Base-by-base conservation (phyloP, 2,113 vertebrate genomes). In the Cavia porcellus region DNA sequence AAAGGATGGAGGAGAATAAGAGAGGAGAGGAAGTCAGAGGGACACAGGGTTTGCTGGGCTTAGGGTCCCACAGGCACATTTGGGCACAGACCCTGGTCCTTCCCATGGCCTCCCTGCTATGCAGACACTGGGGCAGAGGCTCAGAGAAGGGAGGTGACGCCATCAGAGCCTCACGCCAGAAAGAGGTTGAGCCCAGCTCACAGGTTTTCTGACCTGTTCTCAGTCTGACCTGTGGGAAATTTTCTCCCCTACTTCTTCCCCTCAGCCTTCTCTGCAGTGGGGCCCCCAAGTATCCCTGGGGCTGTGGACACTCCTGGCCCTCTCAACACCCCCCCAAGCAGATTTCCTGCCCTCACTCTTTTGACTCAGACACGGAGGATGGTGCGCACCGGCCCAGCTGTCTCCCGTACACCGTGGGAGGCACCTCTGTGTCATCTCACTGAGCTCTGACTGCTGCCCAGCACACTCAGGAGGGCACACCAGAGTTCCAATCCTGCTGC, bases 271-370 rank as follows among this genome's bases (percentile, higher is more conserved):
- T 20, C 55, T n/a, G 12, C 1, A n/a, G 59, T 3, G 30, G n/a
- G 5, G 4, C 15, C 24, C n/a, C 42, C 1, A 13, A 15, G 3
- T 12, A 3, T 52, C 24, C 24, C 2, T 17, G 0, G 42, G 57
- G 5, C 32, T 14, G 5, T 10, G 38, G 83, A 35, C 61, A 47
- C 11, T 17, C 0, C 30, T 35, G 28, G 59, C 30, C 61, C 47
- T n/a, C 30, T 22, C 66, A 14, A 0, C 52, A 38, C 24, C 19
- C 19, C 50, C 55, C 5, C 3, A 4, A 57, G 38, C 19, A 61
- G 20, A 25, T 42, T 79, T 28, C n/a, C 84, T 52, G 19, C 15
- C 7, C 25, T 45, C 3, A 9, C 50, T 87, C 55, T 55, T 19
- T n/a, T 57, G 42, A 77, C n/a, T 5, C 14, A 55, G 38, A 35